phyloP scores from a whole-genome alignment of 2,797 vertebrate genomes.

The Pogonophryne albipinna region DNA sequence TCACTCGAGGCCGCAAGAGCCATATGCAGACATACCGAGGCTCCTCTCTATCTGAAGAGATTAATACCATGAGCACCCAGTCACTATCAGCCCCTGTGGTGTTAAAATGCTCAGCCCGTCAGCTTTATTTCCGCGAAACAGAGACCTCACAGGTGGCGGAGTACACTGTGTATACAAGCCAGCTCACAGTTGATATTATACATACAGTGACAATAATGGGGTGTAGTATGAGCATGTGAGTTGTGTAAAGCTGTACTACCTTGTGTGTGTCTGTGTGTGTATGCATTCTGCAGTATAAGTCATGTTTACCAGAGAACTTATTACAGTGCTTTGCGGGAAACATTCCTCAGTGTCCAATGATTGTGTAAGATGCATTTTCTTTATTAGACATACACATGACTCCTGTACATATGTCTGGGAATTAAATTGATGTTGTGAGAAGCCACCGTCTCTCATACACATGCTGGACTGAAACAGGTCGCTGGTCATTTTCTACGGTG shows the following conservation, averaged over 20 bases:
- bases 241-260: constrained; percentile 7
- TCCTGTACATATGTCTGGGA: constrained; percentile 29
- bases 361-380: constrained; percentile 22
- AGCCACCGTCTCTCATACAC: background rate
- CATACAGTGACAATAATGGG: constrained; percentile 1
- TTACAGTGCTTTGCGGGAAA: constrained; percentile 19
- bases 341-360: constrained; percentile 24
- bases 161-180: constrained; percentile 21
- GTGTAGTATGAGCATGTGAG: background rate
- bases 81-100: constrained; percentile 60
- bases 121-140: constrained; percentile 62
- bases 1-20: constrained; percentile 62
- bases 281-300: background rate
- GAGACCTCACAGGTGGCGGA: constrained; percentile 27
- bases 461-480: constrained; percentile 3
- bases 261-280: constrained; percentile 31
- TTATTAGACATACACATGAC: constrained; percentile 21
- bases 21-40: constrained; percentile 55
- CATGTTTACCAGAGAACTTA: no score
- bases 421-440: constrained; percentile 28
- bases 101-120: constrained; percentile 64
- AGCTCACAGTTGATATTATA: constrained; percentile 17
- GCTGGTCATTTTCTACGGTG: background rate
- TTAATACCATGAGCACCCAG: constrained; percentile 55
- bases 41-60: constrained; percentile 69